Base-by-base conservation (phyloP, 2,113 vertebrate species). In the Thalassarche chlororhynchos region DNA sequence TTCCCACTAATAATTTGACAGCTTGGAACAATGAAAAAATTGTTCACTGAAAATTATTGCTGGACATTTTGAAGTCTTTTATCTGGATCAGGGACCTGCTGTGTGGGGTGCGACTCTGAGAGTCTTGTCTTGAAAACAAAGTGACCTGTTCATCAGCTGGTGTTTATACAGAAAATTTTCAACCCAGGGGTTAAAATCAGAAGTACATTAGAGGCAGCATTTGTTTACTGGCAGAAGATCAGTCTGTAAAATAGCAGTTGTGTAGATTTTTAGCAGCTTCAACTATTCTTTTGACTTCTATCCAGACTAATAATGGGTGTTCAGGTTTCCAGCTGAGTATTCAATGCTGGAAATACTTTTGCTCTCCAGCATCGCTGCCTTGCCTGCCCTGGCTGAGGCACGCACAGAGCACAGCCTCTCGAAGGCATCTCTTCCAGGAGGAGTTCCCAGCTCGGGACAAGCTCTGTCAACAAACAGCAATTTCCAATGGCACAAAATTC, bases 1-100 rank as follows among this genome's bases (percentile, higher is more conserved):
- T 94, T 80, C 16, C 52, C 81, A 65, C 36, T 85, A 94, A 87
- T 90, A 93, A 61, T 89, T 36, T 91, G 84, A 90, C 70, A 87
- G 61, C 57, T 94, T 77, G 84, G 77, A 96, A 90, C 93, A 91
- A 85, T 91, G 87, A 29, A 44, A 96, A 96, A 97, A 94, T 75
- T 85, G 84, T 79, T 95, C 87, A 90, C 66, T 86, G 92, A 88
- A 96, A 97, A 96, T 96, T 90, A 91, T 89, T 69, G 71, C 93
- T 88, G 97, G 92, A 90, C 71, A 58, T 96, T 93, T 80, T 87
- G 79, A 96, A 96, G 95, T 46, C 92, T 96, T 97, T 96, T 83
- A 94, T 97, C 92, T 62, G 66, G 90, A 76, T 74, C 40, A 46
- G 78, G 75, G 54, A 82, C 93, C 96, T 95, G 96, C 96, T 96